A percentile compares a stretch with the other conserved stretches of the same genome.
Conservation (phyloP, 2,888 invertebrate species). For the Germaria angustata region DNA sequence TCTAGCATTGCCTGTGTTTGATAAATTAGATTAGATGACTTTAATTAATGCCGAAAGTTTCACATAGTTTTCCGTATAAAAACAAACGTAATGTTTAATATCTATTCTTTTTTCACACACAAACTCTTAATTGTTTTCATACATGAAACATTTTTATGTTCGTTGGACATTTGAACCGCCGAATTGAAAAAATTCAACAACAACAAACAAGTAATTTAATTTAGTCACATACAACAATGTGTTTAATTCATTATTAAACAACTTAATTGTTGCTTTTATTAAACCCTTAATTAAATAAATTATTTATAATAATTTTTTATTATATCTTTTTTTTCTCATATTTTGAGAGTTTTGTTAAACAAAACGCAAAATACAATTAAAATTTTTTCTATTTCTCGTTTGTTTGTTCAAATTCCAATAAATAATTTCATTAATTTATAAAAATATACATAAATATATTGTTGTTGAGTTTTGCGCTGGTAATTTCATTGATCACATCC, state of each 20-base stretch:
- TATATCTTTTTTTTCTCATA: neutral
- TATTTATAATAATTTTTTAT: slow-evolving; percentile 44
- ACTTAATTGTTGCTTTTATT: slow-evolving; percentile 61
- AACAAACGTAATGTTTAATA: neutral
- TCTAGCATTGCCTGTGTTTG: neutral
- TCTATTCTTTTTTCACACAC: neutral
- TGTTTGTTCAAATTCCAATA: neutral
- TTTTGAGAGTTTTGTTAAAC: neutral
- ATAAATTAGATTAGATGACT: neutral
- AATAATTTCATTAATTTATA: slow-evolving; percentile 10
- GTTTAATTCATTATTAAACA: slow-evolving; percentile 60
- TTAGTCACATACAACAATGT: slow-evolving; percentile 34
- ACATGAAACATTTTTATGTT: slow-evolving; percentile 37
- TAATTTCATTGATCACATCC: too few species aligned
- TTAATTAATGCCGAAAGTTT: neutral
- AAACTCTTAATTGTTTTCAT: slow-evolving; percentile 37
- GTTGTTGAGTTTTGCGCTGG: too few species aligned
- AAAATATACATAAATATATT: too few species aligned
- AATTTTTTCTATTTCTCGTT: neutral
- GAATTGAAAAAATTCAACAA: neutral
- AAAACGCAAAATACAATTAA: neutral
- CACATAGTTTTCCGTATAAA: neutral
- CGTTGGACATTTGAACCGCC: slow-evolving; percentile 6
- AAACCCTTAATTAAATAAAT: slow-evolving; percentile 62
- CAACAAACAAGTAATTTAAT: slow-evolving; percentile 17